phyloP scores from a whole-genome alignment of 2,113 vertebrate species.

The Dermatemys mawii region DNA sequence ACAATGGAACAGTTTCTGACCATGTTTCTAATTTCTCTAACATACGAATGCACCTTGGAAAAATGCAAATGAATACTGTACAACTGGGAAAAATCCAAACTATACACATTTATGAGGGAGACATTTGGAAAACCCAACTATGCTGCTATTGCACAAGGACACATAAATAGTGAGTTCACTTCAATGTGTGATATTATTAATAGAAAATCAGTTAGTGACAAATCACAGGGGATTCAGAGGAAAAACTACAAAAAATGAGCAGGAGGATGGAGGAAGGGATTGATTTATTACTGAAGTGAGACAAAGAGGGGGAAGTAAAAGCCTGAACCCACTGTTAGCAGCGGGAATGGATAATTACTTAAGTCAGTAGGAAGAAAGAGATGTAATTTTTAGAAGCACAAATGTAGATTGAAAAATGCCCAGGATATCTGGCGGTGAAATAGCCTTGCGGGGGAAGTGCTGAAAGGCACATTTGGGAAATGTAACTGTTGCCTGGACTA shows the following conservation, averaged over 20 bases:
- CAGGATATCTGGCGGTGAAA: background rate
- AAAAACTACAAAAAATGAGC: background rate
- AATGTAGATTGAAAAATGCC: background rate
- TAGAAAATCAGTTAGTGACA: background rate
- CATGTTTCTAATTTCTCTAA: too few species aligned
- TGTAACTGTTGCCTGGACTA: background rate
- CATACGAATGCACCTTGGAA: background rate
- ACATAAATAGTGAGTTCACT: background rate
- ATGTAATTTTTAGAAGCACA: background rate
- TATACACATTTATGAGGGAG: fast-evolving
- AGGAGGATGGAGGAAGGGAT: background rate
- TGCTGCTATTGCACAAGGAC: fast-evolving
- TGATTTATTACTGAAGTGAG: background rate
- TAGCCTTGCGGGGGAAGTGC: background rate
- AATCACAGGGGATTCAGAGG: background rate
- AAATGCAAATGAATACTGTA: background rate
- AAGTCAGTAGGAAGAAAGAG: background rate
- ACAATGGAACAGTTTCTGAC: too few species aligned
- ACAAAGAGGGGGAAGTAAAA: background rate
- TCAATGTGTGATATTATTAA: fast-evolving
- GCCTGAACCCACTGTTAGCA: fast-evolving
- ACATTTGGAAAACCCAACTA: background rate
- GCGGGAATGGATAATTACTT: background rate
- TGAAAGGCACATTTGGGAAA: background rate
- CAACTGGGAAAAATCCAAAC: background rate